phyloP scores from a whole-genome alignment of 2,888 invertebrate species.

The Pandemis heparana region DNA sequence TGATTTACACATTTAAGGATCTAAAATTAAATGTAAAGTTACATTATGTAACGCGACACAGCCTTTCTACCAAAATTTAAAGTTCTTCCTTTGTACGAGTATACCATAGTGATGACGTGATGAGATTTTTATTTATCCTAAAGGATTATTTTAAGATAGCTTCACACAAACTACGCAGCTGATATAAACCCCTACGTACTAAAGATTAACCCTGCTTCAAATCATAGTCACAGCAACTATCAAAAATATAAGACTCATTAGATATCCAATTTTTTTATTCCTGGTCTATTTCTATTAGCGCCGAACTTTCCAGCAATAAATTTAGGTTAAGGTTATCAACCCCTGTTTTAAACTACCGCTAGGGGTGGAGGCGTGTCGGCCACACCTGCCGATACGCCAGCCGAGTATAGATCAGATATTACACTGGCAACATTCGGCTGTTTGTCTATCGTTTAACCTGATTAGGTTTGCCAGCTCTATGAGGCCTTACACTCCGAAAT shows the following conservation, averaged over 20 bases:
- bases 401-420: conserved; percentile 10
- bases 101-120: no score
- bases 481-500: no score
- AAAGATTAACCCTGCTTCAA: no score
- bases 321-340: conserved; percentile 18
- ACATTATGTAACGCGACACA: neutral
- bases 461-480: neutral
- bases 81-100: no score
- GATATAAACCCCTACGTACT: no score
- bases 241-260: no score
- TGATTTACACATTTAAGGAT: neutral
- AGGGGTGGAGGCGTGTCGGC: conserved; percentile 16
- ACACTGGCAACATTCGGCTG: conserved; percentile 15
- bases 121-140: no score
- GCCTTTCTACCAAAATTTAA: no score
- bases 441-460: conserved; percentile 3
- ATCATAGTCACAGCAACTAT: no score
- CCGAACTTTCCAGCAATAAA: neutral
- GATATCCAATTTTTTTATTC: neutral
- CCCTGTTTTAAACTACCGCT: conserved; percentile 12
- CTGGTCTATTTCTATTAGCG: neutral
- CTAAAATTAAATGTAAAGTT: conserved; percentile 4
- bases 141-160: no score
- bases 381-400: conserved; percentile 27
- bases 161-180: no score